Evolutionary conservation across 2,113 vertebrate species (phyloP), one percentile per base, ranked within the genome.

Genomic region (Trogon surrucura): DNA sequence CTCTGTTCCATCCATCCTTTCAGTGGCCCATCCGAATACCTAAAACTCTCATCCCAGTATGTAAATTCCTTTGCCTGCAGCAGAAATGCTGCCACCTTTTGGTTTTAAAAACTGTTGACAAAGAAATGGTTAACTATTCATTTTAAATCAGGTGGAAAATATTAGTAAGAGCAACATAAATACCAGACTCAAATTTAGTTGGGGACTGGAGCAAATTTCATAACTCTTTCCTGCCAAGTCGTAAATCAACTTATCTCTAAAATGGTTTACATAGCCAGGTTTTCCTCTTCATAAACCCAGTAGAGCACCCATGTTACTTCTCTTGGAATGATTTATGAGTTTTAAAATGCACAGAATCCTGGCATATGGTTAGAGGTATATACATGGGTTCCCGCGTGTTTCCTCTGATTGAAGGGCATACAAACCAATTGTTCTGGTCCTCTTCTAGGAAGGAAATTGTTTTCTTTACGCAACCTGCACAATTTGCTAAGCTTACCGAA

Each of bases 61-160:
- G 38, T 62, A 83, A 88, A 90, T 93, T 64, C 9, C 41, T 88
- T 86, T 86, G 45, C 85, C 65, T 95, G 2, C 50, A 78, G 30
- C 88, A 87, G 83, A 91, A 94, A 71, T 93, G 83, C 92, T 95
- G 90, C 92, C 77, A 84, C 62, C 77, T 94, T 94, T 94, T 84
- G 88, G 86, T 47, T 47, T 21, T 48, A 65, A 29, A 73, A 89
- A 61, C 66, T 70, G 4, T 54, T 61, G 45, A 54, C 73, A 80
- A 51, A 91, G 60, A 94, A 96, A 79, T 51, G 61, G 70, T 91
- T 85, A 79, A 81, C 88, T 93, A 80, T 94, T 93, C 27, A 71
- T 95, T 93, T 86, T n/a, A 84, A 84, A 94, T 95, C 56, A 86
- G 73, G 79, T 66, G 60, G 72, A 72, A 75, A 74, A 67, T 91